Percentiles rank a stretch among this genome's conserved stretches.
These are phyloP conservation scores for Acrobasis repandana DNA, from an alignment of 2,888 invertebrate species.

Conservation along the genomic window DNA sequence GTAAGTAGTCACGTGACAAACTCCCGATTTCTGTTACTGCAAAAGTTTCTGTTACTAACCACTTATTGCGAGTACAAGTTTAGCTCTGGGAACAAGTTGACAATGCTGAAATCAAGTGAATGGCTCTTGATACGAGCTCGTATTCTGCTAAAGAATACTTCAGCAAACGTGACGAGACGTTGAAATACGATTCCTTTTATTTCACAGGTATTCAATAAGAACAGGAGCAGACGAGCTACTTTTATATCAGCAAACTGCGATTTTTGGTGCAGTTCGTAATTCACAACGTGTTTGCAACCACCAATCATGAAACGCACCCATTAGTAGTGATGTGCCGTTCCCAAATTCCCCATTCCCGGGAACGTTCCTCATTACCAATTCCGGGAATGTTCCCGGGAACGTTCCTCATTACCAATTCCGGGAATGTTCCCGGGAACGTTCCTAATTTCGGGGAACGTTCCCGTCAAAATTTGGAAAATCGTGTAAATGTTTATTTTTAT, in stretches of 20 bases:
- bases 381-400: too few species aligned
- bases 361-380: too few species aligned
- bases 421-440: too few species aligned
- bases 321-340: too few species aligned
- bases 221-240: neutral
- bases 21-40: neutral
- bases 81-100: neutral
- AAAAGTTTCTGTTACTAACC: neutral
- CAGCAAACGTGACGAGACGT: slow-evolving; percentile 29
- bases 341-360: too few species aligned
- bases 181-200: slow-evolving; percentile 27
- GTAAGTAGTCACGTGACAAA: neutral
- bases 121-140: slow-evolving; percentile 27
- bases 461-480: too few species aligned
- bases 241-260: neutral
- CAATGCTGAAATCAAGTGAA: slow-evolving; percentile 17
- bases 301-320: too few species aligned
- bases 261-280: too few species aligned
- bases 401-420: too few species aligned
- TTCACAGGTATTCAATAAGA: slow-evolving; percentile 31
- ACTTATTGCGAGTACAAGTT: neutral
- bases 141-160: slow-evolving; percentile 19
- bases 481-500: too few species aligned
- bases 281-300: too few species aligned
- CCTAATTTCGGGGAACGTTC: too few species aligned